A percentile compares a stretch with the other conserved stretches of the same genome.
phyloP scores from a whole-genome alignment of 2,888 invertebrate genomes.

The Marasmarcha lunaedactyla region DNA sequence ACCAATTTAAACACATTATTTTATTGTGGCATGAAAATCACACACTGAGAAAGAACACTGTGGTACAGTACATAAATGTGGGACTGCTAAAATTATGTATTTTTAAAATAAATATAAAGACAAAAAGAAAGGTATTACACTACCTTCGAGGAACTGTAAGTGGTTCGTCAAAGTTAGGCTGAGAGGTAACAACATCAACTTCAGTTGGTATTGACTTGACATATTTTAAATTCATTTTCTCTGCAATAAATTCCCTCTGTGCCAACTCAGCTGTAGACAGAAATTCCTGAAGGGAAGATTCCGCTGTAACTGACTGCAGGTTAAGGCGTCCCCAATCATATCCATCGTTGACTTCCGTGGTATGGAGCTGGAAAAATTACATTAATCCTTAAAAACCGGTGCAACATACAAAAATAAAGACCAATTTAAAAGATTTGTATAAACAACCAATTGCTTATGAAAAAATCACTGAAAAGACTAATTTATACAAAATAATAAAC shows the following conservation, averaged over 20 bases:
- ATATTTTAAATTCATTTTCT: conserved; percentile 84
- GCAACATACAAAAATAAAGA: too few species aligned
- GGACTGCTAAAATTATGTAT: too few species aligned
- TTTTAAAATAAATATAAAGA: too few species aligned
- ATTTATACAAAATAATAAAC: conserved; percentile 5
- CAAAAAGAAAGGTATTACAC: too few species aligned
- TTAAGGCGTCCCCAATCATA: conserved; percentile 92
- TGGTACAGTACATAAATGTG: background rate
- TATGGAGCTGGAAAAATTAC: conserved; percentile 77
- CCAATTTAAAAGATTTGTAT: background rate
- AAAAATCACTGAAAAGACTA: conserved; percentile 5
- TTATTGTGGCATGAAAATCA: background rate
- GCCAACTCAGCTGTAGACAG: conserved; percentile 94
- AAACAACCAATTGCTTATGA: conserved; percentile 3
- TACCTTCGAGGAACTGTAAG: conserved; percentile 81
- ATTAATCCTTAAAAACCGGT: background rate
- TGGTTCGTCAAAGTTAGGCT: conserved; percentile 57
- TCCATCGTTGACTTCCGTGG: conserved; percentile 89
- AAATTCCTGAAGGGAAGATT: conserved; percentile 96
- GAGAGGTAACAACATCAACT: conserved; percentile 45
- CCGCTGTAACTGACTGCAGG: conserved; percentile 93
- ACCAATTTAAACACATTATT: background rate
- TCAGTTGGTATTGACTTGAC: conserved; percentile 46
- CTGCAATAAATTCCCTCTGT: conserved; percentile 92
- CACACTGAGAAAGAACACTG: background rate